A percentile compares a stretch with the other conserved stretches of the same genome.
Evolutionary conservation across 1,140 invertebrate species (phyloP).

Genomic region (Cydia fagiglandana): DNA sequence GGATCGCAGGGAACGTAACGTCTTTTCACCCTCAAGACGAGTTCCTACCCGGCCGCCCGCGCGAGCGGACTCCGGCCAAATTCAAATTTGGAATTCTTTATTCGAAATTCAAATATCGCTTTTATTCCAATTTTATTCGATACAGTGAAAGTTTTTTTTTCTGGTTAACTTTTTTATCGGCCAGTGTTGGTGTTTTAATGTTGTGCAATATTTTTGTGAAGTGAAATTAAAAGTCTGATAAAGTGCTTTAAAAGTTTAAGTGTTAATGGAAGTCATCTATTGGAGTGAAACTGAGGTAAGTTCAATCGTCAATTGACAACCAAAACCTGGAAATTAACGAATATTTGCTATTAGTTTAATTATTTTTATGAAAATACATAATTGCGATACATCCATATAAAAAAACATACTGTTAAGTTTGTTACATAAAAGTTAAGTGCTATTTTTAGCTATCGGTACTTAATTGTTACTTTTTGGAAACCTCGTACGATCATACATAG

Average conservation of each 20-base stretch:
- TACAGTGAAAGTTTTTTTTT: conserved; percentile 28
- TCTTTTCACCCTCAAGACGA: conserved; percentile 75
- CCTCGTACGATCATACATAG: too few species aligned
- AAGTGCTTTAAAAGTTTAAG: conserved; percentile 6
- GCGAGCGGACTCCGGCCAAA: conserved; percentile 62
- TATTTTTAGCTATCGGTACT: too few species aligned
- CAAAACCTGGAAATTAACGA: not conserved
- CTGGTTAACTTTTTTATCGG: conserved; percentile 35
- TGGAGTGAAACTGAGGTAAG: conserved; percentile 2
- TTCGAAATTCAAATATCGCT: conserved; percentile 33
- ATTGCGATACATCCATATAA: too few species aligned
- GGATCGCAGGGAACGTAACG: conserved; percentile 71
- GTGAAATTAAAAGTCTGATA: conserved; percentile 40
- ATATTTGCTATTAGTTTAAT: not conserved
- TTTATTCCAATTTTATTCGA: conserved; percentile 29
- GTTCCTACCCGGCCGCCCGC: conserved; percentile 71
- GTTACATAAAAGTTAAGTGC: too few species aligned
- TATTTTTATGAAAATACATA: too few species aligned
- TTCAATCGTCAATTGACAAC: not conserved
- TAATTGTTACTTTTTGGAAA: too few species aligned
- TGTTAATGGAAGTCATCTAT: not conserved
- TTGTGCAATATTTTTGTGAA: conserved; percentile 33
- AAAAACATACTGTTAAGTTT: not conserved
- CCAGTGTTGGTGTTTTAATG: conserved; percentile 8
- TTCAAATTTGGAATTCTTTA: conserved; percentile 48